phyloP scores from a whole-genome alignment of 2,888 invertebrate species.

The Macrosoma leucophasiata region DNA sequence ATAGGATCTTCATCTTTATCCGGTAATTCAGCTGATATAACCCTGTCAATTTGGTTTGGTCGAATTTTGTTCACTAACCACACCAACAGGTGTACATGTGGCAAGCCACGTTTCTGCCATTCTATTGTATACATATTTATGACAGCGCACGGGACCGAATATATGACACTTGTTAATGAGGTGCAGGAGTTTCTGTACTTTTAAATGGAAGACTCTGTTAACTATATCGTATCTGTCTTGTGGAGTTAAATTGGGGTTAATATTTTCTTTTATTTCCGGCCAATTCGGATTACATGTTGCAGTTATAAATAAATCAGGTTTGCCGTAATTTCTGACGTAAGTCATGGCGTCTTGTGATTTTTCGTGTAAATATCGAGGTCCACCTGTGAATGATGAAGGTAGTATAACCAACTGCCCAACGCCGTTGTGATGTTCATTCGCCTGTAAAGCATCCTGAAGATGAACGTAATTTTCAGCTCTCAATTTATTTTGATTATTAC shows the following conservation, averaged over 20 bases:
- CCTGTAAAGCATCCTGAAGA: conserved; percentile 22
- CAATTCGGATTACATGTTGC: conserved; percentile 10
- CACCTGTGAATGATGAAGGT: conserved; percentile 22
- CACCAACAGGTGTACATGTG: conserved; percentile 5
- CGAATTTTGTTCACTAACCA: conserved; percentile 7
- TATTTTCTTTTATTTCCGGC: conserved; percentile 14
- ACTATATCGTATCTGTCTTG: conserved; percentile 12
- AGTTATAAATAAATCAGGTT: conserved; percentile 21
- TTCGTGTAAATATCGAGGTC: conserved; percentile 23
- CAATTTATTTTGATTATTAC: conserved; percentile 23
- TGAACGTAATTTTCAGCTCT: conserved; percentile 22
- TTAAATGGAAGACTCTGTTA: conserved; percentile 7
- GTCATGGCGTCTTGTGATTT: conserved; percentile 21
- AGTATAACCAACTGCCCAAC: conserved; percentile 20
- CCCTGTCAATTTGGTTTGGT: conserved; percentile 15
- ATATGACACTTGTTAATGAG: conserved; percentile 2
- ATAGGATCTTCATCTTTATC: conserved; percentile 9
- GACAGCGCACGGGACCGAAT: conserved; percentile 2
- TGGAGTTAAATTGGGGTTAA: conserved; percentile 10
- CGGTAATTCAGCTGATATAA: conserved; percentile 26
- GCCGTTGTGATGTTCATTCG: conserved; percentile 11
- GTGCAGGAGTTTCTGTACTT: conserved; percentile 3
- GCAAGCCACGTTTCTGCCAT: conserved; percentile 4
- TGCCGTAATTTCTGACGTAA: conserved; percentile 20
- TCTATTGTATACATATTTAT: conserved; percentile 3